phyloP scores from a whole-genome alignment of 2,113 vertebrate genomes.

The Castor canadensis region DNA sequence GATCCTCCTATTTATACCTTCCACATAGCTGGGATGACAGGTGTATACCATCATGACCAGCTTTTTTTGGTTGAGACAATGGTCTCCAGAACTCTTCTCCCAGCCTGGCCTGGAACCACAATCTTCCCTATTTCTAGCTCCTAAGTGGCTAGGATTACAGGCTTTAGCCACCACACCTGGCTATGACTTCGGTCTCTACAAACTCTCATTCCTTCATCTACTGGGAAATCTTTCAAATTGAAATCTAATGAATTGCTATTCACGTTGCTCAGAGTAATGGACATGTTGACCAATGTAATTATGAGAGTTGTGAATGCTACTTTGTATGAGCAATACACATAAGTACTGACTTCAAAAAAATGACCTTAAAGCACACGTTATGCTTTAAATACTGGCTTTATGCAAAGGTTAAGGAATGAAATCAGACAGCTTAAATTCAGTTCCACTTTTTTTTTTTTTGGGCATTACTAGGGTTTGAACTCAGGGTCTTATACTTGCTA shows the following conservation, averaged over 20 bases:
- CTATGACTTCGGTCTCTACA: not conserved
- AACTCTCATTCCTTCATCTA: not conserved
- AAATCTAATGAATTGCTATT: constrained; percentile 4
- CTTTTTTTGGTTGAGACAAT: too few species aligned
- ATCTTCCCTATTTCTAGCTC: too few species aligned
- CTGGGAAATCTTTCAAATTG: not conserved
- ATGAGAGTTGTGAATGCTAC: not conserved
- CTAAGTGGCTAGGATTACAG: too few species aligned
- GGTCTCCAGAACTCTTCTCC: too few species aligned
- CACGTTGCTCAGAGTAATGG: not conserved
- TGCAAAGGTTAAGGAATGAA: not conserved
- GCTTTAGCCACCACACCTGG: too few species aligned
- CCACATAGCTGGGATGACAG: too few species aligned
- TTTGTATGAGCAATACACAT: not conserved
- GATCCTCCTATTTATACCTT: too few species aligned
- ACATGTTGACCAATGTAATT: not conserved
- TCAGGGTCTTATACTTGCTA: too few species aligned
- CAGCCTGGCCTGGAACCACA: too few species aligned
- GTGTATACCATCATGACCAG: too few species aligned
- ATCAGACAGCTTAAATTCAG: not conserved
- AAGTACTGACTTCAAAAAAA: not conserved
- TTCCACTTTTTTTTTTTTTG: too few species aligned
- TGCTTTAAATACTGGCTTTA: not conserved
- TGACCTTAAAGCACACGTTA: not conserved
- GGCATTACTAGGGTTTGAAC: too few species aligned